These are phyloP conservation scores for Dendrocincla tyrannina DNA, from an alignment of 2,797 vertebrate genomes.

Conservation along the genomic window DNA sequence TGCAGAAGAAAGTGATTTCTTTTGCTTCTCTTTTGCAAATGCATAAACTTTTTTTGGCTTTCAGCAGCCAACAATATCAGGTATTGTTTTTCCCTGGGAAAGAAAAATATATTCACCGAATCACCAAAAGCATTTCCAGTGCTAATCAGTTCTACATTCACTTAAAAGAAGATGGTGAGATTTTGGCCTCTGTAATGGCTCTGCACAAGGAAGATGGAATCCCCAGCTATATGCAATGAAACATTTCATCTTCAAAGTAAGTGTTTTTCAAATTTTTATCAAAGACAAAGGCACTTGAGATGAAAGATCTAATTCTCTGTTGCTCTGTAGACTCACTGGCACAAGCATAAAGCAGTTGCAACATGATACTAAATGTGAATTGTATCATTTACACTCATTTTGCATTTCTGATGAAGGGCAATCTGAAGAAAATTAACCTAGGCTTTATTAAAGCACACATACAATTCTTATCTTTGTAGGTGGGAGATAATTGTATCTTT, in stretches of 20 bases:
- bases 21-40: not conserved
- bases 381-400: slow-evolving; percentile 6
- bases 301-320: slow-evolving; percentile 16
- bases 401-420: slow-evolving; percentile 1
- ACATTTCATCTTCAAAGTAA: not conserved
- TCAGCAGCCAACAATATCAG: not conserved
- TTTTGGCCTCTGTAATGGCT: not conserved
- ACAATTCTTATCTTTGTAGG: not conserved
- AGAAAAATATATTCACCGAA: not conserved
- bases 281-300: slow-evolving; percentile 25
- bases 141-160: not conserved
- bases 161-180: not conserved
- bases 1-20: not conserved
- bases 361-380: not conserved
- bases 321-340: not conserved
- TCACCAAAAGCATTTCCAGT: not conserved
- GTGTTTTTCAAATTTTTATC: slow-evolving; percentile 4
- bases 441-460: not conserved
- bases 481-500: not conserved
- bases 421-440: slow-evolving; percentile 28
- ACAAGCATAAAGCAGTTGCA: slow-evolving; percentile 7
- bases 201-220: not conserved
- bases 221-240: not conserved
- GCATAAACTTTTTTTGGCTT: not conserved
- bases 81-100: not conserved